A percentile compares a stretch with the other conserved stretches of the same genome.
Evolutionary conservation across 2,113 vertebrate species (phyloP).

Genomic region (Perccottus glenii): DNA sequence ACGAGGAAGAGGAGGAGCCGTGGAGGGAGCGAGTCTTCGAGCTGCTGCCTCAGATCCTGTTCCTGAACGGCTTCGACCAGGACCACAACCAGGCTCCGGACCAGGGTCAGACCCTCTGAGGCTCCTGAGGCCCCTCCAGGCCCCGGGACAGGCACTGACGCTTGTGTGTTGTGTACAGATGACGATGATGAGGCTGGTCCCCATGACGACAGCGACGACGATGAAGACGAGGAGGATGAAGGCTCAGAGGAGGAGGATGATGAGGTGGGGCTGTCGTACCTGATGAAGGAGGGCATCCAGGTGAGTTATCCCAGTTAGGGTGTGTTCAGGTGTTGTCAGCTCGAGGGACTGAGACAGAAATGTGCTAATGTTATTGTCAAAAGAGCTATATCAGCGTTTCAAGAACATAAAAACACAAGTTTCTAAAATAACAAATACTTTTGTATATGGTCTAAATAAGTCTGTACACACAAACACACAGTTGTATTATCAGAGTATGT

Average conservation of each 20-base stretch:
- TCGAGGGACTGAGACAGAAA: too few species aligned
- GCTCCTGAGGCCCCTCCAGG: too few species aligned
- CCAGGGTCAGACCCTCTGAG: constrained; percentile 75
- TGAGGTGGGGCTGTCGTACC: constrained; percentile 92
- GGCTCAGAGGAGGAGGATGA: constrained; percentile 86
- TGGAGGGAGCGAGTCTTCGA: constrained; percentile 90
- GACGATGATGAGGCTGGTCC: constrained; percentile 82
- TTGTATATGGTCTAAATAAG: too few species aligned
- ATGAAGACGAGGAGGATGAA: constrained; percentile 77
- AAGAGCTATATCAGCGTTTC: too few species aligned
- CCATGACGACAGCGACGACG: constrained; percentile 83
- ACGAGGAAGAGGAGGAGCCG: constrained; percentile 82
- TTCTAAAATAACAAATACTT: too few species aligned
- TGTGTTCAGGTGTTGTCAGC: too few species aligned
- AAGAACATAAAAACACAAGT: too few species aligned
- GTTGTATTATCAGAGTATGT: too few species aligned
- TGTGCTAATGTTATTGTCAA: too few species aligned
- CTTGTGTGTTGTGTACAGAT: constrained; percentile 55
- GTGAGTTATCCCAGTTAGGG: constrained; percentile 78
- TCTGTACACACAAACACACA: too few species aligned
- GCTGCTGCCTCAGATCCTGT: constrained; percentile 91
- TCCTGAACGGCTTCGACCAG: constrained; percentile 93
- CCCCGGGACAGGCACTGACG: not conserved
- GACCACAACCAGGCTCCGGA: constrained; percentile 92
- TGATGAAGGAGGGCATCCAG: constrained; percentile 98